These are phyloP conservation scores for Uria lomvia DNA, from an alignment of 2,113 vertebrate species.

Conservation along the genomic window DNA sequence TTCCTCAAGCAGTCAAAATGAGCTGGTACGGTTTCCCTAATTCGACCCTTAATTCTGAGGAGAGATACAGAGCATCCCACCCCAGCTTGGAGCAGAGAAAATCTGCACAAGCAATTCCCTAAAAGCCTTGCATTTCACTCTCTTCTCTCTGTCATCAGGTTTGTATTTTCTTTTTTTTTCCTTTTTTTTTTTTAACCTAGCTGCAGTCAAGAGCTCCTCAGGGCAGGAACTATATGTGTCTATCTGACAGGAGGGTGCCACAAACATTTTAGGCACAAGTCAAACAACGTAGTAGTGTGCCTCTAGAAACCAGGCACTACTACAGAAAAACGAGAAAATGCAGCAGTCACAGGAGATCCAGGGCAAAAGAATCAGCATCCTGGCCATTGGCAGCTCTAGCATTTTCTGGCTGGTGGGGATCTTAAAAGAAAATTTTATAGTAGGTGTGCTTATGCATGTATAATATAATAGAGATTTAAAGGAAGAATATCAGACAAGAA, in stretches of 20 bases:
- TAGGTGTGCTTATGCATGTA: accelerated
- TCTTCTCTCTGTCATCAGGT: not conserved
- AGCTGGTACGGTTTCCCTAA: not conserved
- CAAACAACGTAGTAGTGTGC: not conserved
- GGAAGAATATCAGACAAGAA: not conserved
- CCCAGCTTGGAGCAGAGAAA: not conserved
- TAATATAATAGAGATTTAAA: not conserved
- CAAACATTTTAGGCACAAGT: not conserved
- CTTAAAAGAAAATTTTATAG: not conserved
- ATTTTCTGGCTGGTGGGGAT: not conserved
- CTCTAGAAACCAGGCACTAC: not conserved
- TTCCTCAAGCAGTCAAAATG: not conserved
- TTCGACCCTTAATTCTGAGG: not conserved
- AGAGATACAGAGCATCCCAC: not conserved
- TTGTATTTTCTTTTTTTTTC: not conserved
- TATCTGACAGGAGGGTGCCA: not conserved
- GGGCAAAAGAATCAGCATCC: not conserved
- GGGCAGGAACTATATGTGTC: not conserved
- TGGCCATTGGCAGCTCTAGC: not conserved
- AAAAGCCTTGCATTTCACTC: not conserved
- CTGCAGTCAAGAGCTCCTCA: not conserved
- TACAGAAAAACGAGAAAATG: not conserved
- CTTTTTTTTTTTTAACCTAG: not conserved
- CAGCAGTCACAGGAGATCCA: not conserved
- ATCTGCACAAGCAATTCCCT: not conserved